These are phyloP conservation scores for Kobus ellipsiprymnus DNA, from an alignment of 2,113 vertebrate genomes.

Conservation along the genomic window DNA sequence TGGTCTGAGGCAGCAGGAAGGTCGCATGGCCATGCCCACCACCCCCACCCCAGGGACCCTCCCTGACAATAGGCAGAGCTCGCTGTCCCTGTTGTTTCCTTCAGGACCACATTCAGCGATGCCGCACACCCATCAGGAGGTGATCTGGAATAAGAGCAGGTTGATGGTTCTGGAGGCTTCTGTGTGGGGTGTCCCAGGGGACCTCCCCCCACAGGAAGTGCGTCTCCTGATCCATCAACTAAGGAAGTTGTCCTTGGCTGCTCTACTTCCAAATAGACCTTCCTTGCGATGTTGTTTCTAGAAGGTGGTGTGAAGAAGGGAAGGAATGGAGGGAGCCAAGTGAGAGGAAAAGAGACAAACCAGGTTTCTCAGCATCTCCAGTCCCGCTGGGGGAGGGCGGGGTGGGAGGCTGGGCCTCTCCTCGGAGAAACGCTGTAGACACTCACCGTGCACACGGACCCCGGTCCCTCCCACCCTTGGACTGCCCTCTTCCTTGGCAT, in stretches of 20 bases:
- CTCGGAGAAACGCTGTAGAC: not conserved
- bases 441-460: accelerated
- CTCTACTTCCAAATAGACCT: accelerated
- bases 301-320: not conserved
- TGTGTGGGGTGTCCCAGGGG: not conserved
- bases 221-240: not conserved
- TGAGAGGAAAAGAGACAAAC: not conserved
- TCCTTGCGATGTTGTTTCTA: not conserved
- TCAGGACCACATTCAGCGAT: too few species aligned
- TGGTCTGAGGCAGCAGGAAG: not conserved
- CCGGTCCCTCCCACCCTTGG: not conserved
- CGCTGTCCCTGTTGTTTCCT: not conserved
- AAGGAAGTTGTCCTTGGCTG: not conserved
- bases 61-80: not conserved
- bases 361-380: not conserved
- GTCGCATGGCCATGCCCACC: not conserved
- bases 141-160: not conserved
- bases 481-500: not conserved
- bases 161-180: not conserved
- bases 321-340: not conserved
- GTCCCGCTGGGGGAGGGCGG: not conserved
- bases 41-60: not conserved
- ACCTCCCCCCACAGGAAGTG: not conserved
- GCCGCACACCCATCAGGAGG: not conserved
- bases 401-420: not conserved